These are phyloP conservation scores for Acanthopleura granulata DNA, from an alignment of 2,888 invertebrate genomes.

Conservation along the genomic window DNA sequence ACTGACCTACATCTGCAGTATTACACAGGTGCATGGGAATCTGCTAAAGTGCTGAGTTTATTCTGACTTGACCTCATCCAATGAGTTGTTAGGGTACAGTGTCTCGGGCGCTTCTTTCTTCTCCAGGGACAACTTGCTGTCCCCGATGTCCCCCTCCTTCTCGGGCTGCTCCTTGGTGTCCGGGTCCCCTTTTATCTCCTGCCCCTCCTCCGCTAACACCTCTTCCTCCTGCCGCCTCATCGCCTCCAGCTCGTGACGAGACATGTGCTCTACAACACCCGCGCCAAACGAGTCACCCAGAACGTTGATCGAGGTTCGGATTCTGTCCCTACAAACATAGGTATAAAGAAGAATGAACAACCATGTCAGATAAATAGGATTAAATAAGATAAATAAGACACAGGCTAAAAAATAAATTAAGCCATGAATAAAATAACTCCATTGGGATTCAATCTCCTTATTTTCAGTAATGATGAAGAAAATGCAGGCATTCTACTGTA, in stretches of 20 bases:
- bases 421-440: no score
- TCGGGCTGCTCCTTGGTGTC: constrained; percentile 24
- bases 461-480: no score
- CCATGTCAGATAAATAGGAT: no score
- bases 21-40: no score
- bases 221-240: constrained; percentile 50
- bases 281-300: constrained; percentile 75
- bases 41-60: background rate
- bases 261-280: constrained; percentile 73
- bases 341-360: no score
- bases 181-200: constrained; percentile 69
- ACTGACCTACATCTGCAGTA: no score
- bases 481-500: no score
- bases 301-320: constrained; percentile 74
- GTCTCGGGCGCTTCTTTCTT: background rate
- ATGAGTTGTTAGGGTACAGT: background rate
- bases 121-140: background rate
- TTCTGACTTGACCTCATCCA: constrained; percentile 5
- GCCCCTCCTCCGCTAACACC: constrained; percentile 68
- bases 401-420: no score
- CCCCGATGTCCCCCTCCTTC: background rate
- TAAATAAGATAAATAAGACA: no score
- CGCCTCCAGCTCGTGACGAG: constrained; percentile 68
- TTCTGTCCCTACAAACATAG: constrained; percentile 70
- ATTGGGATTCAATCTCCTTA: no score